Base-by-base conservation (phyloP, 2,797 vertebrate genomes). In the Gorsachius magnificus region DNA sequence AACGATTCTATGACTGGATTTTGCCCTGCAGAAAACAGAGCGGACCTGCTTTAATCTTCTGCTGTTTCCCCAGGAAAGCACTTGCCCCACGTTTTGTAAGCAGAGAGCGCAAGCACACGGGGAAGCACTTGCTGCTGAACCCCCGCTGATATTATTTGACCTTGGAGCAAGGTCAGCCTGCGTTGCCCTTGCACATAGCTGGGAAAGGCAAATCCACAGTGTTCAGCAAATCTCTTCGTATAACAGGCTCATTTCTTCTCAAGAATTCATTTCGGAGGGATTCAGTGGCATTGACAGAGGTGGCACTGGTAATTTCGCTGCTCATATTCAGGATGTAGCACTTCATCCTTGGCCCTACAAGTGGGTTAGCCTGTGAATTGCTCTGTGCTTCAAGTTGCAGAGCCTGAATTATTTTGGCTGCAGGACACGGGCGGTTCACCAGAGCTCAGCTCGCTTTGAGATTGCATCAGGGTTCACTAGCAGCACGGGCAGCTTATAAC, bases 201-300 rank as follows among this genome's bases (percentile, higher is more conserved):
- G 21, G 69, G 77, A 83, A 86, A 94, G 72, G 89, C 91, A 91
- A 91, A 96, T 41, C 76, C 92, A 14, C 0, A 5, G 76, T 16
- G 76, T 83, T 89, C 79, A n/a, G 94, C 87, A 97, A 96, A 97
- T 96, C 97, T 84, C 93, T 75, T 56, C 7, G 33, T 91, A 56
- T 43, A 66, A 35, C 84, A 61, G 93, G 90, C 95, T 97, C 94
- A 84, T 50, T 93, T 76, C 89, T 96, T 70, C 87, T 90, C 91
- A 74, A 22, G 93, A 97, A 96, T 89, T 97, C 92, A 96, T 97
- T 97, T 97, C 64, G 5, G 84, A 94, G 89, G 95, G 96, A 97
- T 97, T 97, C 92, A 93, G 91, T 16, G 76, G 96, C 97, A 94
- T 94, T 84, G 97, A 88, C 95, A 93, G 87, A 96, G 93, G 89